Percentiles rank a stretch among this genome's conserved stretches.
Evolutionary conservation across 1,140 invertebrate species (phyloP).

Genomic region (Orius laevigatus): DNA sequence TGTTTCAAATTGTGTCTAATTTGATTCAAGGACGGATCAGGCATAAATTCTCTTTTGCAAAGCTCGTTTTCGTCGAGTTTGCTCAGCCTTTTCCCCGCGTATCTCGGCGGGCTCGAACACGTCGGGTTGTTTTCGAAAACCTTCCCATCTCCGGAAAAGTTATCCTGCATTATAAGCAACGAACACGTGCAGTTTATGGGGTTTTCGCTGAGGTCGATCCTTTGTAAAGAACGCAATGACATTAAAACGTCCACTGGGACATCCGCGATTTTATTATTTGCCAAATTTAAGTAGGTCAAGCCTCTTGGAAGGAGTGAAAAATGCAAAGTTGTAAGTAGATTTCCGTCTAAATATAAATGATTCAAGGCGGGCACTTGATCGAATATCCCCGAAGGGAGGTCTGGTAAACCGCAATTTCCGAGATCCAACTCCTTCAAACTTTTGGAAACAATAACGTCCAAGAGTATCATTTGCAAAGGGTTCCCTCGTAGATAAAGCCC

Average conservation of each 20-base stretch:
- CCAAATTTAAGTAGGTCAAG: conserved; percentile 18
- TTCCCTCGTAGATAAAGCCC: conserved; percentile 19
- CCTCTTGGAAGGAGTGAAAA: conserved; percentile 18
- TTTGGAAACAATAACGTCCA: conserved; percentile 18
- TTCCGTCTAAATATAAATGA: conserved; percentile 17
- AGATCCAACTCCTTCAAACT: conserved; percentile 19
- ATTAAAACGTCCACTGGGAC: conserved; percentile 17
- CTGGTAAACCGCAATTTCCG: conserved; percentile 17
- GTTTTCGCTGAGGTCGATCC: conserved; percentile 20
- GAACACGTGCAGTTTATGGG: conserved; percentile 22
- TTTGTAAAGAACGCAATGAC: conserved; percentile 15
- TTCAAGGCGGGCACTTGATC: conserved; percentile 15
- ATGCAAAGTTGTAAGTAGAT: conserved; percentile 17
- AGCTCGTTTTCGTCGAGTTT: conserved; percentile 20
- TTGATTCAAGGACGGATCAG: too few relatives aligned
- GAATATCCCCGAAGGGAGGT: conserved; percentile 16
- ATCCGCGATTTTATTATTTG: conserved; percentile 19
- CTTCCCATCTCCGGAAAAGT: conserved; percentile 18
- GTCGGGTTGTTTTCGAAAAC: conserved; percentile 19
- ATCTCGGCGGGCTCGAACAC: conserved; percentile 18
- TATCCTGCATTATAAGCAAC: conserved; percentile 20
- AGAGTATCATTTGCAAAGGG: conserved; percentile 14
- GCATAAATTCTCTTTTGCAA: conserved; percentile 15
- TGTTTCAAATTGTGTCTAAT: too few relatives aligned
- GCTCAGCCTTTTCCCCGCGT: conserved; percentile 15